These are phyloP conservation scores for Natator depressus DNA, from an alignment of 2,113 vertebrate species.

Conservation along the genomic window DNA sequence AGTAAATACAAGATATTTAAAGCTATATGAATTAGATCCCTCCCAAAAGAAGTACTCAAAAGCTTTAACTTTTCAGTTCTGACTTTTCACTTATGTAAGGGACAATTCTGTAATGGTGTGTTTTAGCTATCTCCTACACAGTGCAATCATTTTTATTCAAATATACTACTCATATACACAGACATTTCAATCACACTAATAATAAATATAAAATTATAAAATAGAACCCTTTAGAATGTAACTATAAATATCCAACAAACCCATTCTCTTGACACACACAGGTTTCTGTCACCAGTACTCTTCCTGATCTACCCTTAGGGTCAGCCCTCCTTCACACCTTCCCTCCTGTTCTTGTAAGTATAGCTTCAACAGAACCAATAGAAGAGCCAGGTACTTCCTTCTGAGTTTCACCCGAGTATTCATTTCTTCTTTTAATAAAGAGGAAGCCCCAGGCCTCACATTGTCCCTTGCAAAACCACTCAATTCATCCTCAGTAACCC, in stretches of 20 bases:
- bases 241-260: background rate
- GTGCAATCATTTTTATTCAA: background rate
- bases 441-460: background rate
- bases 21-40: background rate
- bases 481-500: background rate
- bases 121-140: background rate
- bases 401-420: background rate
- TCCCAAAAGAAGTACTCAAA: background rate
- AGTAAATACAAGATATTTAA: background rate
- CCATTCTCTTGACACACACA: background rate
- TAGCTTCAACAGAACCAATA: background rate
- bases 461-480: background rate
- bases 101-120: background rate
- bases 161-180: background rate
- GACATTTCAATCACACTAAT: background rate
- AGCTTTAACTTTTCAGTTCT: background rate
- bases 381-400: background rate
- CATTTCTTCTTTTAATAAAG: background rate
- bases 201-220: background rate
- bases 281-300: background rate
- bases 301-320: background rate
- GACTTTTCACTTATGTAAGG: background rate
- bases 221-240: background rate
- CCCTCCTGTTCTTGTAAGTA: accelerated
- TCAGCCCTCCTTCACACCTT: background rate